Evolutionary conservation across 2,888 invertebrate genomes (phyloP).

Genomic region (Nineta flava): DNA sequence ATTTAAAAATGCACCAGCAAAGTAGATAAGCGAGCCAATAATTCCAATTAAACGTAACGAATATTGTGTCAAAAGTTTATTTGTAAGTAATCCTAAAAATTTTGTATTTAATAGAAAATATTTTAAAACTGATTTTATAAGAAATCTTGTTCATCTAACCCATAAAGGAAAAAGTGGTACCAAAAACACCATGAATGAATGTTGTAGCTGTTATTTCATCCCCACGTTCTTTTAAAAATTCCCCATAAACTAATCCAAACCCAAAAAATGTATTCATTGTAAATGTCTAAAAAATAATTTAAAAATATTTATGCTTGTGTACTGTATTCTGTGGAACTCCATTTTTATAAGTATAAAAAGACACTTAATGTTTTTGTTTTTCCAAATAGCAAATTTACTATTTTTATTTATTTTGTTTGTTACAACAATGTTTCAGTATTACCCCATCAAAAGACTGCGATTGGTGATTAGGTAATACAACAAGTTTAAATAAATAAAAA

Average conservation of each 20-base stretch:
- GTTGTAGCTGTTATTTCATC: slow-evolving; percentile 55
- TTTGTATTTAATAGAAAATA: no score
- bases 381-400: no score
- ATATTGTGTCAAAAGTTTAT: slow-evolving; percentile 46
- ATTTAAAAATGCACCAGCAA: slow-evolving; percentile 41
- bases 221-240: slow-evolving; percentile 46
- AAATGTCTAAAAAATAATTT: slow-evolving; percentile 2
- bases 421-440: no score
- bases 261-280: not conserved
- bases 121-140: no score
- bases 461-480: no score
- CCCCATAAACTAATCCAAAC: slow-evolving; percentile 53
- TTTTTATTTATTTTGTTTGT: no score
- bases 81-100: slow-evolving; percentile 46
- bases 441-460: no score
- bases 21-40: slow-evolving; percentile 43
- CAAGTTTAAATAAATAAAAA: no score
- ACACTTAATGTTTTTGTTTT: no score
- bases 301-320: no score
- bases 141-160: slow-evolving; percentile 26
- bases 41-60: slow-evolving; percentile 50
- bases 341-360: no score
- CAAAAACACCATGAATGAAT: slow-evolving; percentile 51
- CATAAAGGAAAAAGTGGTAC: slow-evolving; percentile 43
- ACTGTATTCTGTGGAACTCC: no score